These are phyloP conservation scores for Drosophila kikkawai DNA, from an alignment of 1,140 invertebrate genomes.

Conservation along the genomic window DNA sequence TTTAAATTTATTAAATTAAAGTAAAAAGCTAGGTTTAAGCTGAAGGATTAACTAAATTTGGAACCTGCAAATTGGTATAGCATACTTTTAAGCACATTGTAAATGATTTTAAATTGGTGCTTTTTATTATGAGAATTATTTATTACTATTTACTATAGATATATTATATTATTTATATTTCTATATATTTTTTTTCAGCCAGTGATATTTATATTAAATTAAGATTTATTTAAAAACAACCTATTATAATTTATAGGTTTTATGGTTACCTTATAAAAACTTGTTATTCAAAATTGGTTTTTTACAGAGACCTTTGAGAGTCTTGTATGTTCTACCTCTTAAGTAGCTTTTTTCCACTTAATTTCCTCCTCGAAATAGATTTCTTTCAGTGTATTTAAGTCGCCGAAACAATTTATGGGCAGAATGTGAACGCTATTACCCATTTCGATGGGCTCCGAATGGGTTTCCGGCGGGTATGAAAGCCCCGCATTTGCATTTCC, in stretches of 20 bases:
- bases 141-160: no score
- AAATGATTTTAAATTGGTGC: no score
- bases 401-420: conserved; percentile 60
- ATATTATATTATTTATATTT: no score
- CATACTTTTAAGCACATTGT: no score
- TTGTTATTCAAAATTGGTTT: background rate
- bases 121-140: no score
- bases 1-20: no score
- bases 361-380: background rate
- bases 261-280: background rate
- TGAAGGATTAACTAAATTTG: no score
- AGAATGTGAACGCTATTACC: conserved; percentile 67
- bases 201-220: no score
- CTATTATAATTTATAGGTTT: background rate
- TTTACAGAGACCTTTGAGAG: no score
- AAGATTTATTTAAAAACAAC: background rate
- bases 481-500: conserved; percentile 72
- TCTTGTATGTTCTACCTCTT: background rate
- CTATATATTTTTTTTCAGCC: no score
- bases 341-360: background rate
- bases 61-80: no score
- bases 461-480: conserved; percentile 15
- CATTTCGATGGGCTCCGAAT: conserved; percentile 49
- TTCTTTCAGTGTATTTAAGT: conserved; percentile 58
- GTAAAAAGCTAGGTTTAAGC: no score